These are phyloP conservation scores for Scaptodrosophila lebanonensis DNA, from an alignment of 1,140 invertebrate species.

Conservation along the genomic window DNA sequence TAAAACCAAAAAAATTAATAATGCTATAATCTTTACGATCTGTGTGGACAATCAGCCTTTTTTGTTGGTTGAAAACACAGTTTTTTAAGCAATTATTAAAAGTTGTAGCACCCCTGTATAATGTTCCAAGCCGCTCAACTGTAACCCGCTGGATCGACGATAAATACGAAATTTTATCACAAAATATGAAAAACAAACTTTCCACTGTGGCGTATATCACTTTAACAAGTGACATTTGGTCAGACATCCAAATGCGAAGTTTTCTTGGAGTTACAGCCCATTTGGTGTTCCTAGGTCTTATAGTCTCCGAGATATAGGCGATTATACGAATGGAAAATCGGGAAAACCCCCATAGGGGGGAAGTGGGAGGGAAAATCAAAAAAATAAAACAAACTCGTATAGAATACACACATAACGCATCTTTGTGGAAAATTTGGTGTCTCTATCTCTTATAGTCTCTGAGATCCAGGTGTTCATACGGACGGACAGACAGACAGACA, in stretches of 20 bases:
- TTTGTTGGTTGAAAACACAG: background rate
- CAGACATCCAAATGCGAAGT: too few relatives aligned
- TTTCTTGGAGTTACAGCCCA: constrained; percentile 11
- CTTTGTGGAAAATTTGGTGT: too few relatives aligned
- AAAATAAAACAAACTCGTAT: too few relatives aligned
- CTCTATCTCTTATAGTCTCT: too few relatives aligned
- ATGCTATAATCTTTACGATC: constrained; percentile 1
- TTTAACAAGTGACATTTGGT: constrained; percentile 17
- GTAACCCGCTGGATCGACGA: constrained; percentile 7
- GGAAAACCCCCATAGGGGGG: too few relatives aligned
- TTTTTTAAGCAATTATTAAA: background rate
- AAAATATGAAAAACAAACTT: background rate
- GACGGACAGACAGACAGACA: too few relatives aligned
- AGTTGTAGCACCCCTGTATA: background rate
- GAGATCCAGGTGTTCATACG: too few relatives aligned
- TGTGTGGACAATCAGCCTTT: constrained; percentile 1
- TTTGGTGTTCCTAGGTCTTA: background rate
- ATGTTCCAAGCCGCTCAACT: too few relatives aligned
- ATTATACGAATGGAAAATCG: background rate
- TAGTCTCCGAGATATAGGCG: background rate
- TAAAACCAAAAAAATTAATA: constrained; percentile 6
- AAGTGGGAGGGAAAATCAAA: too few relatives aligned
- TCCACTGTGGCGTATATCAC: background rate
- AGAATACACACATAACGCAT: too few relatives aligned
- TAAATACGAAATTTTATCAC: background rate